Base-by-base conservation (phyloP, 1,140 invertebrate species). In the Leptinotarsa lineolata region DNA sequence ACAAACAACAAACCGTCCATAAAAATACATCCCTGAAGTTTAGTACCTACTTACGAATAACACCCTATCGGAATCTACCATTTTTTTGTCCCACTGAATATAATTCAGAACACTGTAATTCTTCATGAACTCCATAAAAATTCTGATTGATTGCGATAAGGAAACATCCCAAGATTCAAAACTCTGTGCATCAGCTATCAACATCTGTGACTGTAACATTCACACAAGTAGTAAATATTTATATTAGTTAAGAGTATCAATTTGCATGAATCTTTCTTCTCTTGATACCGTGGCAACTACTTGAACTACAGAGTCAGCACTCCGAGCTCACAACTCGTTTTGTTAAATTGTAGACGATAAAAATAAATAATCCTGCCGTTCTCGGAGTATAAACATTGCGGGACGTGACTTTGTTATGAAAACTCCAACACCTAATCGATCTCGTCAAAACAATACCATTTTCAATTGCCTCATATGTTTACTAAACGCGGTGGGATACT, bases 381-480 rank as follows among this genome's bases (percentile, higher is more conserved):
- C 15, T 20, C 22, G 4, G n/a, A 18, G 22, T 45, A 67, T 67
- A 67, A 67, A 67, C 65, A 67, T 67, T 24, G 22, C 22, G 22
- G 24, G 39, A 67, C 65, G 65, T 67, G 65, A 67, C 65, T 67
- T 67, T 67, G 65, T 67, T 44, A 67, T 39, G 65, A 67, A 67
- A 67, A 30, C 30, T 45, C 61, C 20, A 45, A 67, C 65, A 45
- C 39, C 22, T 67, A 67, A 67, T 67, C 65, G 65, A 67, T 67
- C 65, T 67, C 22, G 20, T 21, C 61, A 30, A 63, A 63, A 63
- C 20, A 63, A 63, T 63, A 15, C 61, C 61, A 30, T 63, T 63
- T 63, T 63, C 61, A 63, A 63, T 63, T 63, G 61, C 61, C 24
- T 63, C 20, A 22, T 63, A 54, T 63, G 61, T 63, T 63, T 63